Percentiles rank a stretch among this genome's conserved stretches.
phyloP scores from a whole-genome alignment of 2,113 vertebrate genomes.

The Microcebus lehilahytsara region DNA sequence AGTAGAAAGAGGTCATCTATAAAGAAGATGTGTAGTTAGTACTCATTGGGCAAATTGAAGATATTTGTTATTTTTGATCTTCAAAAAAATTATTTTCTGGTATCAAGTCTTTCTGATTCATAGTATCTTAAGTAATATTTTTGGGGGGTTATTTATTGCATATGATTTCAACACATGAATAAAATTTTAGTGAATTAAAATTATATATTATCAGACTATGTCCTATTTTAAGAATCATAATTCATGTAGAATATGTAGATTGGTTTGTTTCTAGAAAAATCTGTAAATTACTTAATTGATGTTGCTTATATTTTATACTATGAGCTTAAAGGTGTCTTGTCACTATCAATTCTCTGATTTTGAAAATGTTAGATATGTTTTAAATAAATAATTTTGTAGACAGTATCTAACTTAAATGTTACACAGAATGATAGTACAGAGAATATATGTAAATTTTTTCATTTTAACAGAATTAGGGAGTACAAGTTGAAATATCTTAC shows the following conservation, averaged over 20 bases:
- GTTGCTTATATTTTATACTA: background rate
- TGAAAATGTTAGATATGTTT: constrained; percentile 22
- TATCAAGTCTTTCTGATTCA: background rate
- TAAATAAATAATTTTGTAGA: background rate
- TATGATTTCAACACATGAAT: constrained; percentile 6
- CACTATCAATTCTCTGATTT: background rate
- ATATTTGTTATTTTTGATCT: background rate
- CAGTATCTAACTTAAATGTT: background rate
- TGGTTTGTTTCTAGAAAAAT: constrained; percentile 43
- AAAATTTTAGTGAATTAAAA: constrained; percentile 43
- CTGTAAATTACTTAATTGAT: background rate
- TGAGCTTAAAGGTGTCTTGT: background rate
- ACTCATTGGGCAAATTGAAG: background rate
- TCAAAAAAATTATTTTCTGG: background rate
- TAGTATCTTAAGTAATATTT: background rate
- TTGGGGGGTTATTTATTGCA: background rate
- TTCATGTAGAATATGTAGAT: background rate
- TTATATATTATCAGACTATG: background rate
- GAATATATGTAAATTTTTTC: background rate
- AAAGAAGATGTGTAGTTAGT: background rate
- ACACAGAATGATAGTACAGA: background rate
- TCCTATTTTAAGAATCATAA: constrained; percentile 24
- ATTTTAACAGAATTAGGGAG: too few species aligned
- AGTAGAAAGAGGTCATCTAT: background rate
- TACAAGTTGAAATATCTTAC: too few species aligned